Conservation (phyloP, 2,113 vertebrate species). For the Andinoacara biseriatus region DNA sequence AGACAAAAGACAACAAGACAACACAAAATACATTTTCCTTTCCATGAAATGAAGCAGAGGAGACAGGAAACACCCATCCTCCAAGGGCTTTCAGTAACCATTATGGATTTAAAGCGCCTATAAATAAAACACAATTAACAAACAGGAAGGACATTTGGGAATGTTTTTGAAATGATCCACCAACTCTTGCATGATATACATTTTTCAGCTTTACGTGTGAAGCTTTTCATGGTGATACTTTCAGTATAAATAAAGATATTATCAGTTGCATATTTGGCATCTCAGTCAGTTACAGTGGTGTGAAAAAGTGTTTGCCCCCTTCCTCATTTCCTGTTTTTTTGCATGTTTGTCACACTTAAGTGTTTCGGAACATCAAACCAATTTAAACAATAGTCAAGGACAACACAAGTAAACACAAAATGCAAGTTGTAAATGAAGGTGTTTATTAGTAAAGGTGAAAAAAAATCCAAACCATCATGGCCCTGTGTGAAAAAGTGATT, state of each 20-base stretch:
- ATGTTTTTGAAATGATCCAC: no score
- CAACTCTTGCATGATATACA: not conserved
- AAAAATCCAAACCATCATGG: no score
- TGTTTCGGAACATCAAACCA: no score
- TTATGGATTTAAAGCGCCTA: not conserved
- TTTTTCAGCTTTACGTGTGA: not conserved
- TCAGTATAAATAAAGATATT: not conserved
- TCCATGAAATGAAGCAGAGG: not conserved
- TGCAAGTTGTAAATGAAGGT: no score
- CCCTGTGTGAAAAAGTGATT: no score
- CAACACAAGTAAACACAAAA: no score
- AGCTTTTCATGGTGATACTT: not conserved
- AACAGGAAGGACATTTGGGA: not conserved
- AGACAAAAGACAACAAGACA: not conserved
- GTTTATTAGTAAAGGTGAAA: no score
- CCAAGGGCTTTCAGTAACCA: not conserved
- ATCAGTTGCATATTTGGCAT: not conserved
- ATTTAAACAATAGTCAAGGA: no score
- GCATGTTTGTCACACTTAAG: no score
- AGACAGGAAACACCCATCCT: not conserved
- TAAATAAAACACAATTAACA: not conserved
- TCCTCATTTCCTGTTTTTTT: no score
- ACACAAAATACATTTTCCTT: not conserved
- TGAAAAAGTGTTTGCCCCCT: no score
- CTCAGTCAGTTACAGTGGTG: not conserved